A percentile compares a stretch with the other conserved stretches of the same genome.
These are phyloP conservation scores for Aricia agestis DNA, from an alignment of 1,140 invertebrate species.

Conservation along the genomic window DNA sequence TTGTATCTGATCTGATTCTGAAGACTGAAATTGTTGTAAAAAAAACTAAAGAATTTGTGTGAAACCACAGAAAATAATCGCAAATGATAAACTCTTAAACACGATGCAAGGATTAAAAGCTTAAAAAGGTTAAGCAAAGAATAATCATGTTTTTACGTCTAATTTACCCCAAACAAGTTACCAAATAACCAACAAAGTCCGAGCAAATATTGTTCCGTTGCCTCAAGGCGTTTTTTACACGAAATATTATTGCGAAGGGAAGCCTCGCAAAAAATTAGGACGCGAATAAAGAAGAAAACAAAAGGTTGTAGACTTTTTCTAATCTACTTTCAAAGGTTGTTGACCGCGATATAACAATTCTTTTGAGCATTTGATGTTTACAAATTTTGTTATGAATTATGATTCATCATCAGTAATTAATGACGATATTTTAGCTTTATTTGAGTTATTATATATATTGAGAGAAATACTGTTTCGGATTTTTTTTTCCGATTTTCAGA, in stretches of 20 bases:
- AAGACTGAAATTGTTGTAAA: no score
- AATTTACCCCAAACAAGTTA: background rate
- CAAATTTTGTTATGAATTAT: no score
- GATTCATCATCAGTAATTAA: no score
- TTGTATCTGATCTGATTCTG: no score
- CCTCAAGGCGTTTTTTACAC: background rate
- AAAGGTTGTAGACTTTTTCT: background rate
- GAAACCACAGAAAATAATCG: no score
- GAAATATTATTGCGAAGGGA: background rate
- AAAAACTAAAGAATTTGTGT: no score
- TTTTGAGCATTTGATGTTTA: background rate
- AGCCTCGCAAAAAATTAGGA: background rate
- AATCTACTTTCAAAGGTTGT: conserved; percentile 18
- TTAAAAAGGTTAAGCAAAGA: background rate
- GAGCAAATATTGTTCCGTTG: background rate
- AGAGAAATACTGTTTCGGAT: no score
- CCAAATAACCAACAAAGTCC: background rate
- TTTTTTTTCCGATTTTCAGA: no score
- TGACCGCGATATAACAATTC: conserved; percentile 19
- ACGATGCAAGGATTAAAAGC: background rate
- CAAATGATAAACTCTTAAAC: no score
- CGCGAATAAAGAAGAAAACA: conserved; percentile 6
- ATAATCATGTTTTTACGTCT: background rate
- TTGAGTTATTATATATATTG: no score
- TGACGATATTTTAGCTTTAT: no score